A percentile compares a stretch with the other conserved stretches of the same genome.
phyloP scores from a whole-genome alignment of 2,888 invertebrate genomes.

The Meliscaeva auricollis region DNA sequence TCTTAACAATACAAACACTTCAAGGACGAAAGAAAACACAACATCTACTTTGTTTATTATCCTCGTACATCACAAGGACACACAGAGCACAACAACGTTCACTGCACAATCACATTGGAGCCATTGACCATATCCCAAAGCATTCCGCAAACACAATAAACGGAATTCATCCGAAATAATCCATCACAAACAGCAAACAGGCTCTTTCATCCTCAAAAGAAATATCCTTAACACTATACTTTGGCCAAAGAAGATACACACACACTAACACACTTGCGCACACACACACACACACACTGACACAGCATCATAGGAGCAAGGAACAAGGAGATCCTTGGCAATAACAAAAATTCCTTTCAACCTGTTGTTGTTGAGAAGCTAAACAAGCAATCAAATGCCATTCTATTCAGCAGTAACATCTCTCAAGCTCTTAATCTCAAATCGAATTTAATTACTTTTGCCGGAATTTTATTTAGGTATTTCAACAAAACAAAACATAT shows the following conservation, averaged over 20 bases:
- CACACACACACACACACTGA: neutral
- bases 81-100: constrained; percentile 16
- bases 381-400: constrained; percentile 58
- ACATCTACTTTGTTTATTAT: constrained; percentile 24
- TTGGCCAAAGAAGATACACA: too few relatives aligned
- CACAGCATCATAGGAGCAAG: too few relatives aligned
- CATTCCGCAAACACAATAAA: constrained; percentile 65
- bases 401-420: constrained; percentile 53
- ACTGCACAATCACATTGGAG: constrained; percentile 15
- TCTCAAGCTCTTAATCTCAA: constrained; percentile 67
- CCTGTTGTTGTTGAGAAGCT: constrained; percentile 64
- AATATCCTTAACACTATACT: constrained; percentile 7
- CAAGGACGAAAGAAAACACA: constrained; percentile 21
- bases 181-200: constrained; percentile 52
- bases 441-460: constrained; percentile 74
- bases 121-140: constrained; percentile 53
- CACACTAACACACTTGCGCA: neutral
- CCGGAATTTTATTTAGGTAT: constrained; percentile 61
- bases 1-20: constrained; percentile 26
- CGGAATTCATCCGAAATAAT: constrained; percentile 54
- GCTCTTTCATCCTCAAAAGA: constrained; percentile 29
- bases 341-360: constrained; percentile 68
- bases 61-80: constrained; percentile 25
- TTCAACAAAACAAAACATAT: constrained; percentile 19
- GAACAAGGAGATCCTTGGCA: constrained; percentile 22